Base-by-base conservation (phyloP, 2,888 invertebrate genomes). In the Caenorhabditis virilis region DNA sequence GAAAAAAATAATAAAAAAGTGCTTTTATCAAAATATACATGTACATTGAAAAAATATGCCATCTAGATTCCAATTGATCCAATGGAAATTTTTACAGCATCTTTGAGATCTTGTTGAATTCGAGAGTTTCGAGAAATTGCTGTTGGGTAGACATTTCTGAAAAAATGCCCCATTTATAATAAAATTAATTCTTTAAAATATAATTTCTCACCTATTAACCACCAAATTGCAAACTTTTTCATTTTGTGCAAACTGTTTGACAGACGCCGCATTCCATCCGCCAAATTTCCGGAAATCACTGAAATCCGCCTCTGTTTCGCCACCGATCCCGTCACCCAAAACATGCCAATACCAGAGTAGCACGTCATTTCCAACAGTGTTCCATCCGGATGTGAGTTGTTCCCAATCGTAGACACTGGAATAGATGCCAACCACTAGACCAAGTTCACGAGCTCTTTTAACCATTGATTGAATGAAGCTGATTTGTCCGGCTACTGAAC, bases 281-380 rank as follows among this genome's bases (percentile, higher is more conserved):
- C 69, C 74, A 51, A 74, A 74, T 27, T 58, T 33, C 9, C 61
- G 63, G 68, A 69, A 72, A 39, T 74, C 74, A 35, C 45, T 45
- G 22, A 72, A 60, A 51, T 61, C 50, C 20, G 69, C 33, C 2
- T 43, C 49, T 0, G 65, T 49, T 42, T 74, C 72, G 15, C 69
- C 74, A 9, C 18, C 27, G 11, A 57, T 33, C 16, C 74, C 74
- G 1, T 41, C 18, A 26, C 67, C 69, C 20, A 56, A 47, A 26
- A 72, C 69, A 46, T 69, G 62, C 69, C 69, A 74, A 53, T 74
- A 74, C 72, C 72, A 63, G 41, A 65, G 56, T 30, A 58, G 52
- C 4, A 66, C 59, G 15, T 69, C 55, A 1, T 46, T 45, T 15
- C 42, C 16, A 16, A 54, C 38, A 5, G 35, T 59, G 27, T 49